Conservation (phyloP, 64 coral and sea anemone species). For the Dendrophyllia cribrosa region DNA sequence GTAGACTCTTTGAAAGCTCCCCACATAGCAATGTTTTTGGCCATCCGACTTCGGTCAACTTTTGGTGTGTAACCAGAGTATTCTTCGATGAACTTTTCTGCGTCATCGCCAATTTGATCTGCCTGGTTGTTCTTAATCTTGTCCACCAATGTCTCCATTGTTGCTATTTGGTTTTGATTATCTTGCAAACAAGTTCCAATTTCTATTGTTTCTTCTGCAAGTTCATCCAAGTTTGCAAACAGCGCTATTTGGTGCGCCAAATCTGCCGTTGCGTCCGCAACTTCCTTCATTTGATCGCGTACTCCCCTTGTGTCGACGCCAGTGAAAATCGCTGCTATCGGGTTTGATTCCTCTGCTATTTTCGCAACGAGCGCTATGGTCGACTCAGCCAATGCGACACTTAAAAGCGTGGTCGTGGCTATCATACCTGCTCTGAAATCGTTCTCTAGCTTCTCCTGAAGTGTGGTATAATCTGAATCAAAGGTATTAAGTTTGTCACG, state of each 20-base stretch:
- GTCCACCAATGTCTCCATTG: slow-evolving; percentile 30
- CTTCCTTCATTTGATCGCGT: slow-evolving; percentile 18
- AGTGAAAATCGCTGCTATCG: slow-evolving; percentile 36
- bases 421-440: slow-evolving; percentile 1
- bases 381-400: background rate
- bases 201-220: background rate
- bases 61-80: slow-evolving; percentile 54
- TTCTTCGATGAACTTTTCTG: slow-evolving; percentile 51
- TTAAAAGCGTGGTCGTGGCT: too few relatives aligned
- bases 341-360: slow-evolving; percentile 36
- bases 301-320: slow-evolving; percentile 9
- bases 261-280: slow-evolving; percentile 11
- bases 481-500: slow-evolving; percentile 17
- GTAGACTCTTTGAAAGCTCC: slow-evolving; percentile 48
- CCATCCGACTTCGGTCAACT: slow-evolving; percentile 42
- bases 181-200: slow-evolving; percentile 30
- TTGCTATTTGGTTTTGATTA: slow-evolving; percentile 54
- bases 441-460: background rate
- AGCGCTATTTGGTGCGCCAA: background rate
- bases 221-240: background rate
- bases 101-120: slow-evolving; percentile 7
- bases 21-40: slow-evolving; percentile 57
- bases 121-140: slow-evolving; percentile 3
- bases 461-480: background rate
- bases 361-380: slow-evolving; percentile 9